A percentile compares a stretch with the other conserved stretches of the same genome.
Evolutionary conservation across 2,113 vertebrate species (phyloP).

Genomic region (Synodontis membranacea): DNA sequence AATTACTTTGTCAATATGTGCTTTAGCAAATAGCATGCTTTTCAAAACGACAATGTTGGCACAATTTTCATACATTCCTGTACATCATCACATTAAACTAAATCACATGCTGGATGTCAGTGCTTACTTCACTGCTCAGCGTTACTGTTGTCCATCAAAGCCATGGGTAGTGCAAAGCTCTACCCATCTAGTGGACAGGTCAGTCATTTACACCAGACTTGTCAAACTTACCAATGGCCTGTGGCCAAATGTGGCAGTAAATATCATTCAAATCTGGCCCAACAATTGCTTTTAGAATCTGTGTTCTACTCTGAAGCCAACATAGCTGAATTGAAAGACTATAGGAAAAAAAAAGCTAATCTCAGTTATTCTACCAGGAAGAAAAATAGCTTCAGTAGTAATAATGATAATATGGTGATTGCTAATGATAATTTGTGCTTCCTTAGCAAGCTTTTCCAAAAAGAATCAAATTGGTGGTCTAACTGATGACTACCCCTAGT

Average conservation of each 20-base stretch:
- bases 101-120: conserved; percentile 42
- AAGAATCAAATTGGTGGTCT: not conserved
- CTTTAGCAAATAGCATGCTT: not conserved
- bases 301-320: not conserved
- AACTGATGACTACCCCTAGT: no score
- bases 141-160: conserved; percentile 40
- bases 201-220: not conserved
- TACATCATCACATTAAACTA: conserved; percentile 28
- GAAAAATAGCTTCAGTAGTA: not conserved
- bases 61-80: not conserved
- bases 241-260: not conserved
- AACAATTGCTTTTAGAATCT: not conserved
- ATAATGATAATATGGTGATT: no score
- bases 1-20: not conserved
- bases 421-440: not conserved
- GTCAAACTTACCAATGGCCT: not conserved
- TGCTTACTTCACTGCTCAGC: conserved; percentile 28
- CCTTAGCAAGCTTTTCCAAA: not conserved
- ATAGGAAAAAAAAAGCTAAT: not conserved
- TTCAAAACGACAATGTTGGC: conserved; percentile 1
- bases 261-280: not conserved
- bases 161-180: not conserved
- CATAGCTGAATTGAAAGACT: not conserved
- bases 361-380: not conserved
- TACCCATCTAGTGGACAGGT: not conserved